A percentile compares a stretch with the other conserved stretches of the same genome.
These are phyloP conservation scores for Odontocerum albicorne DNA, from an alignment of 2,888 invertebrate genomes.

Conservation along the genomic window DNA sequence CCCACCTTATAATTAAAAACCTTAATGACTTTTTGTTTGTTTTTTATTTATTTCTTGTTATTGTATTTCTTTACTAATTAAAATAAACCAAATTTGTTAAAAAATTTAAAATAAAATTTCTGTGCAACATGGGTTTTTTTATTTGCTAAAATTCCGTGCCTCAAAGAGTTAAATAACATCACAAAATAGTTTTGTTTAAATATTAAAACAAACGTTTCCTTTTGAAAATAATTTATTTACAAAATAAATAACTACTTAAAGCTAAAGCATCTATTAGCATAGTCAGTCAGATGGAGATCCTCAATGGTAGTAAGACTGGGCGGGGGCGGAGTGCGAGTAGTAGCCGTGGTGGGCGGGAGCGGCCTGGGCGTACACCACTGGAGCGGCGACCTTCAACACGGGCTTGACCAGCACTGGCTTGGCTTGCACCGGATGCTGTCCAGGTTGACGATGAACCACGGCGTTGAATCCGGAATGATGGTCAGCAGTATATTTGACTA, in stretches of 20 bases:
- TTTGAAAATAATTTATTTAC: constrained; percentile 25
- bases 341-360: constrained; percentile 26
- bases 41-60: no score
- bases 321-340: constrained; percentile 20
- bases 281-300: background rate
- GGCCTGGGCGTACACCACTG: constrained; percentile 13
- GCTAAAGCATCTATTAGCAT: background rate
- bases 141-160: no score
- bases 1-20: no score
- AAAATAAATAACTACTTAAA: constrained; percentile 17
- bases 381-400: constrained; percentile 24
- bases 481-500: constrained; percentile 33
- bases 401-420: constrained; percentile 31
- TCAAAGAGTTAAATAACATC: no score
- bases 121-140: no score
- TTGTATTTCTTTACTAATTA: no score
- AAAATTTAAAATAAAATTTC: no score
- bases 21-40: no score
- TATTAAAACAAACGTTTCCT: no score
- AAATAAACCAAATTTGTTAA: no score
- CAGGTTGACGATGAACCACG: constrained; percentile 48
- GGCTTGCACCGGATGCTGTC: constrained; percentile 32
- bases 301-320: constrained; percentile 28
- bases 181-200: no score
- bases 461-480: constrained; percentile 51